Evolutionary conservation across 2,888 invertebrate genomes (phyloP).

Genomic region (Heliconius erato): DNA sequence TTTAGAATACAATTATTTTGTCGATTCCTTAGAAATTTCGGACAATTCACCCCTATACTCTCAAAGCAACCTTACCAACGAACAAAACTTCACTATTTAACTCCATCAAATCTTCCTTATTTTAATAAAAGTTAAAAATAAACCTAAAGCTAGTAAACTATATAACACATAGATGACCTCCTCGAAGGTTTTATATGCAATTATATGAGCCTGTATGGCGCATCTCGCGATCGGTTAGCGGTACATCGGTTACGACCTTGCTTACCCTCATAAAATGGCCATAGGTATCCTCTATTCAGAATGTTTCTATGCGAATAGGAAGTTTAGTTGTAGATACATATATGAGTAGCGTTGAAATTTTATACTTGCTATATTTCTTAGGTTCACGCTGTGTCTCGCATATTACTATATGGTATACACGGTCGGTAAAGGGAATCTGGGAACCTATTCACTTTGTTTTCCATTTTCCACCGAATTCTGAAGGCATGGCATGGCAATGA

Average conservation of each 20-base stretch:
- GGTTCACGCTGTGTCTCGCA: background rate
- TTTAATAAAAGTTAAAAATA: background rate
- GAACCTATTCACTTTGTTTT: background rate
- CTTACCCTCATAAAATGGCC: slow-evolving; percentile 58
- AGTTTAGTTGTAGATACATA: slow-evolving; percentile 4
- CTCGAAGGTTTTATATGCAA: slow-evolving; percentile 24
- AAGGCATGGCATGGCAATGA: too few species aligned
- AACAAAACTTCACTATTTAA: too few species aligned
- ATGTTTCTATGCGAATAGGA: slow-evolving; percentile 21
- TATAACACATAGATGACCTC: slow-evolving; percentile 27
- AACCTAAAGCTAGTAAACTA: background rate
- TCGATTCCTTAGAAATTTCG: too few species aligned
- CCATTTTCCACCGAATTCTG: background rate
- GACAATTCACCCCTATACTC: too few species aligned
- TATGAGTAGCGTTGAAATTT: background rate
- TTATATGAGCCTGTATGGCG: slow-evolving; percentile 28
- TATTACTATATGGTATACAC: too few species aligned
- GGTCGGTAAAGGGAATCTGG: background rate
- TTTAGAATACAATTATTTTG: too few species aligned
- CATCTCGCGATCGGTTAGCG: slow-evolving; percentile 56
- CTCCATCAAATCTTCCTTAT: background rate
- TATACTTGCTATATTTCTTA: background rate
- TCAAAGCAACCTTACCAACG: too few species aligned
- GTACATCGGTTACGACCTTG: slow-evolving; percentile 60
- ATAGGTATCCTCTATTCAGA: slow-evolving; percentile 49